Conservation (phyloP, 2,888 invertebrate genomes). For the Hedya salicella region DNA sequence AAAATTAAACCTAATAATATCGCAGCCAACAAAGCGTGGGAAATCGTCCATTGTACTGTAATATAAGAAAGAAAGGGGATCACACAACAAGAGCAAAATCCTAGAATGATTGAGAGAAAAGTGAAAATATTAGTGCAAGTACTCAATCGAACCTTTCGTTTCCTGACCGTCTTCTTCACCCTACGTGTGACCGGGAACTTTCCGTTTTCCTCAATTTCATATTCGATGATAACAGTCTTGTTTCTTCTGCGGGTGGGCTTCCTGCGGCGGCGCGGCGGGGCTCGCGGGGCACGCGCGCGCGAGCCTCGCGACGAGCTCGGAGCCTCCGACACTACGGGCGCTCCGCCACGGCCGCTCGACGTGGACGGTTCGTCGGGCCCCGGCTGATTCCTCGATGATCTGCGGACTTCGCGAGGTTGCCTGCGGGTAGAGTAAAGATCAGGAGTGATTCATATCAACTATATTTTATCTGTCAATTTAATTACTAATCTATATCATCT, state of each 20-base stretch:
- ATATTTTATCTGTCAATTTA: no score
- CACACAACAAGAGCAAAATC: no score
- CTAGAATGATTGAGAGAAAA: no score
- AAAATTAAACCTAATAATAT: no score
- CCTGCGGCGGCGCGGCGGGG: constrained; percentile 52
- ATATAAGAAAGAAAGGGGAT: no score
- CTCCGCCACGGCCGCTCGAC: background rate
- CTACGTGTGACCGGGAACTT: constrained; percentile 86
- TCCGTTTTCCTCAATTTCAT: constrained; percentile 86
- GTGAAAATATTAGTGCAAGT: no score
- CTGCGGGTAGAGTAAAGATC: constrained; percentile 15
- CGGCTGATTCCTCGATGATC: constrained; percentile 51
- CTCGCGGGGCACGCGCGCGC: constrained; percentile 44
- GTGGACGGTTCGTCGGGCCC: constrained; percentile 43
- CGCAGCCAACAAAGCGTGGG: no score
- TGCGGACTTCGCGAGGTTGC: constrained; percentile 49
- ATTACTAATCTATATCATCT: no score
- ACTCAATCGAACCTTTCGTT: constrained; percentile 62
- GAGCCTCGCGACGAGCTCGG: background rate
- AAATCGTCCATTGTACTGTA: no score
- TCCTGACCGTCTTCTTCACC: constrained; percentile 72
- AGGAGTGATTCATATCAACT: no score
- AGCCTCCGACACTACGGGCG: constrained; percentile 44
- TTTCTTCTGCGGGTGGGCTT: constrained; percentile 72
- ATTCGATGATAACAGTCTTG: constrained; percentile 87